Percentiles rank a stretch among this genome's conserved stretches.
These are phyloP conservation scores for Argentina silus DNA, from an alignment of 2,797 vertebrate genomes.

Conservation along the genomic window DNA sequence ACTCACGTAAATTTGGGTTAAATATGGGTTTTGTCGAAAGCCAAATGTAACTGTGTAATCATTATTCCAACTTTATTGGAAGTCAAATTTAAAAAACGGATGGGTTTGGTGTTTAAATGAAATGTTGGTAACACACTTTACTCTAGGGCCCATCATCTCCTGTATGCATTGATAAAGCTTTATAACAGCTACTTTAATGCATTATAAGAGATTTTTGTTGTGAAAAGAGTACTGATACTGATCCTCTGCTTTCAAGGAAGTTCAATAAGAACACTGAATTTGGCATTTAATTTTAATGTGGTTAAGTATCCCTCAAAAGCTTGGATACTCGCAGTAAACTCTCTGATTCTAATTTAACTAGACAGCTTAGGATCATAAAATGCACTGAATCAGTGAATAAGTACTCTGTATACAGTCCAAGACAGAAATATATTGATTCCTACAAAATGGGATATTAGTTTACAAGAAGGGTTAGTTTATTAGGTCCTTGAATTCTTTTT, in stretches of 20 bases:
- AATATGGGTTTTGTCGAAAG: not conserved
- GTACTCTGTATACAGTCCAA: constrained; percentile 27
- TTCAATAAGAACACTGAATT: constrained; percentile 13
- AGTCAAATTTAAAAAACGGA: not conserved
- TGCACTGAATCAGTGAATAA: constrained; percentile 27
- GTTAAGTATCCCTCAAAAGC: constrained; percentile 26
- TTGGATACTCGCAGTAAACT: constrained; percentile 21
- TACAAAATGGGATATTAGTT: constrained; percentile 25
- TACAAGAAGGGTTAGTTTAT: constrained; percentile 28
- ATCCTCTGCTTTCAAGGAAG: not conserved
- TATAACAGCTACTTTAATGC: too few species aligned
- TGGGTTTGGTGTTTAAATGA: constrained; percentile 3
- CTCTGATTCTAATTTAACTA: constrained; percentile 44
- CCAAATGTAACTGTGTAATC: too few species aligned
- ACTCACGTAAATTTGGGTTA: not conserved
- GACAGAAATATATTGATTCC: constrained; percentile 30
- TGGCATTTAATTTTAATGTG: constrained; percentile 35
- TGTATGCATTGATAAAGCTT: not conserved
- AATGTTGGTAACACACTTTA: not conserved
- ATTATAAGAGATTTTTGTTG: not conserved
- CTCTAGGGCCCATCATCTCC: not conserved
- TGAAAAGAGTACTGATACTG: not conserved
- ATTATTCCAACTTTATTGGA: not conserved
- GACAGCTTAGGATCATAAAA: constrained; percentile 36
- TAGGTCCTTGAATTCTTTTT: not conserved